A percentile compares a stretch with the other conserved stretches of the same genome.
These are phyloP conservation scores for Platysternon megacephalum DNA, from an alignment of 2,113 vertebrate species.

Conservation along the genomic window DNA sequence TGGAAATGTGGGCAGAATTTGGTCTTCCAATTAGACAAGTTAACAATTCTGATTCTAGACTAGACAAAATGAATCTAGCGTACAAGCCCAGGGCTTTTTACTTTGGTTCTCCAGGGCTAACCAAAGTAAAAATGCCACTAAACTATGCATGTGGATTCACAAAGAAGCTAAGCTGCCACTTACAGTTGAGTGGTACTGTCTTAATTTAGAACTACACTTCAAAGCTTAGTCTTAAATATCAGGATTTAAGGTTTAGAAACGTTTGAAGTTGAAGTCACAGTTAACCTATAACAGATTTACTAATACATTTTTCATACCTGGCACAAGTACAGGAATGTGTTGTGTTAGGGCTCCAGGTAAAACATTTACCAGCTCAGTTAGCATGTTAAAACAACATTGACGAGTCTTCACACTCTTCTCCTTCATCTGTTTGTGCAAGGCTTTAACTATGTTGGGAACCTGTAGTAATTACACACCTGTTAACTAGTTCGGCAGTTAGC, in stretches of 20 bases:
- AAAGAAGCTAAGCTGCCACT: neutral
- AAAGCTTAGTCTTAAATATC: neutral
- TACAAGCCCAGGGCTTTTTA: neutral
- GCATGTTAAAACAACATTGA: constrained; percentile 99
- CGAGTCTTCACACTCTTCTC: constrained; percentile 99
- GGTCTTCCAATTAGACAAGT: neutral
- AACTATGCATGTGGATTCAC: neutral
- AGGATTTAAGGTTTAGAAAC: neutral
- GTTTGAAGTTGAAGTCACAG: neutral
- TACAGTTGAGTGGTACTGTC: neutral
- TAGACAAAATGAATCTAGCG: neutral
- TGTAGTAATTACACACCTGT: constrained; percentile 76
- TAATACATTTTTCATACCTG: constrained; percentile 83
- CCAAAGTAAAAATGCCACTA: neutral
- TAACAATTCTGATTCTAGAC: neutral
- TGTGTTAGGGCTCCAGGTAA: constrained; percentile 95
- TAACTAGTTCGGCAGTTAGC: constrained; percentile 28
- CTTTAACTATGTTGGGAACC: constrained; percentile 98
- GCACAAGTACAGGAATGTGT: constrained; percentile 95
- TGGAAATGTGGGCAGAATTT: neutral
- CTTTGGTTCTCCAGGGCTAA: neutral
- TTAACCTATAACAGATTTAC: neutral
- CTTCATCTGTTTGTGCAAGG: constrained; percentile 98
- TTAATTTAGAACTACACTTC: neutral
- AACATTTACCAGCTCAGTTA: constrained; percentile 97